A percentile compares a stretch with the other conserved stretches of the same genome.
These are phyloP conservation scores for Manis javanica DNA, from an alignment of 2,797 vertebrate genomes.

Conservation along the genomic window DNA sequence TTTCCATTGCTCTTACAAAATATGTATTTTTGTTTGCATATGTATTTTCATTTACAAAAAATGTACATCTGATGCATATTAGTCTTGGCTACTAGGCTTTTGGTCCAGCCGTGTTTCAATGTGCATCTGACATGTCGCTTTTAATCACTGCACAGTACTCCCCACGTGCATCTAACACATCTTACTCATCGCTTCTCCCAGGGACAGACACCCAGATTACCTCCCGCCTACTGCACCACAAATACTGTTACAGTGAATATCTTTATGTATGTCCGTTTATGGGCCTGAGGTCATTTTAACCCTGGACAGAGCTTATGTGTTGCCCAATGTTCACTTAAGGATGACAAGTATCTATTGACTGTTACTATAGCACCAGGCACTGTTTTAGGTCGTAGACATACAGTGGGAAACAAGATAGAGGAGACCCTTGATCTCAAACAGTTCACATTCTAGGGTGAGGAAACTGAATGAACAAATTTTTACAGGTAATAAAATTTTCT, in stretches of 20 bases:
- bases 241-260: not conserved
- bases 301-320: not conserved
- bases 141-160: not conserved
- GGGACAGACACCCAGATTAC: not conserved
- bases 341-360: not conserved
- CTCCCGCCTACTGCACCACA: not conserved
- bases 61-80: not conserved
- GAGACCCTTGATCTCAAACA: not conserved
- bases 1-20: not conserved
- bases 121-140: not conserved
- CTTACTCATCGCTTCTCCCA: not conserved
- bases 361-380: not conserved
- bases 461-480: not conserved
- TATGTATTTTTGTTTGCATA: not conserved
- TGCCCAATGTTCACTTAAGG: not conserved
- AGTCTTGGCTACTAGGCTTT: not conserved
- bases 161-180: rapidly evolving
- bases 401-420: not conserved
- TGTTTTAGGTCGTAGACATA: not conserved
- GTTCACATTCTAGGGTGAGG: not conserved
- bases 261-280: not conserved
- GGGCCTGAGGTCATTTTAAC: not conserved
- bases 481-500: not conserved
- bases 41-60: not conserved
- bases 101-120: not conserved